Percentiles rank a stretch among this genome's conserved stretches.
Conservation (phyloP, 2,797 vertebrate genomes). For the Sebastes cheni region DNA sequence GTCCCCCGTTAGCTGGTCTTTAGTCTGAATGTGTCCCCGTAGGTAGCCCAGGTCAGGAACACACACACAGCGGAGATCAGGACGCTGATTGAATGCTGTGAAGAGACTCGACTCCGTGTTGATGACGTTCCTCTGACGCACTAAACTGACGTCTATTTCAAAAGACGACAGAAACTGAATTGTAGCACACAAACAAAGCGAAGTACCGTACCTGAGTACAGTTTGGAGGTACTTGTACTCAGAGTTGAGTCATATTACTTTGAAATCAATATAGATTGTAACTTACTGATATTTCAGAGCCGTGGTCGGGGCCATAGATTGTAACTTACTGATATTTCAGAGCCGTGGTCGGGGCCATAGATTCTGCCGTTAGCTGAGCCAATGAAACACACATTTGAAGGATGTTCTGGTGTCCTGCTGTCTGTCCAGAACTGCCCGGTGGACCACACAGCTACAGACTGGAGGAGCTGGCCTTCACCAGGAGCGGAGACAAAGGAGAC, state of each 20-base stretch:
- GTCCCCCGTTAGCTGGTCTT: too few species aligned
- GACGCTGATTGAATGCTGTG: too few species aligned
- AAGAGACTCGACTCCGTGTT: background rate
- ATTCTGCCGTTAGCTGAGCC: background rate
- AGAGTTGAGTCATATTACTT: too few species aligned
- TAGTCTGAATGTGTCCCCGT: too few species aligned
- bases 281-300: too few species aligned
- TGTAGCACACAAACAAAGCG: background rate
- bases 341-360: too few species aligned
- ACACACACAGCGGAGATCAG: too few species aligned
- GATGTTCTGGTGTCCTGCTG: background rate
- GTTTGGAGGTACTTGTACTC: background rate
- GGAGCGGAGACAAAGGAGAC: constrained; percentile 91
- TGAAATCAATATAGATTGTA: too few species aligned
- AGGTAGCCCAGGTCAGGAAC: too few species aligned
- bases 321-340: too few species aligned
- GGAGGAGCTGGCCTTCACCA: constrained; percentile 87
- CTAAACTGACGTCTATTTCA: background rate
- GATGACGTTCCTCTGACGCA: background rate
- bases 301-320: too few species aligned
- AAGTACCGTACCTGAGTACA: too few species aligned
- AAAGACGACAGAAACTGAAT: background rate
- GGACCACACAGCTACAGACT: constrained; percentile 84
- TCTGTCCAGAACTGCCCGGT: constrained; percentile 82
- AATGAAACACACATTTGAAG: background rate